A percentile compares a stretch with the other conserved stretches of the same genome.
These are phyloP conservation scores for Amphipyra berbera DNA, from an alignment of 2,888 invertebrate species.

Conservation along the genomic window DNA sequence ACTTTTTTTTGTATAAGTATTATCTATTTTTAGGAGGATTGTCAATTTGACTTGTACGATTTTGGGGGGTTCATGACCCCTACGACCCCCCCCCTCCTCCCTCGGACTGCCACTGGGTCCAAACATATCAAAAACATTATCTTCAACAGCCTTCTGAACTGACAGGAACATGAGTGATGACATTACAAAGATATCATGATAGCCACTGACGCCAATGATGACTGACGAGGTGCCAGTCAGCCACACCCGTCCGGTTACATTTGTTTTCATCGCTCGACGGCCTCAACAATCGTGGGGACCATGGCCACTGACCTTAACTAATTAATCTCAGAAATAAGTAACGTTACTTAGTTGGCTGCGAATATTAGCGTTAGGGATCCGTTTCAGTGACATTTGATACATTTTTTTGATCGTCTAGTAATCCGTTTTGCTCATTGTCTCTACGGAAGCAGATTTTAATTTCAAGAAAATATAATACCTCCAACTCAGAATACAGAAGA, in stretches of 20 bases:
- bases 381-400: neutral
- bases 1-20: too few species aligned
- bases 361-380: neutral
- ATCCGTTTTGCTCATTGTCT: too few species aligned
- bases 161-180: constrained; percentile 21
- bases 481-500: too few species aligned
- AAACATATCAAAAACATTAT: neutral
- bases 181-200: neutral
- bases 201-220: neutral
- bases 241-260: constrained; percentile 43
- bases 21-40: too few species aligned
- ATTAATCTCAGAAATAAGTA: constrained; percentile 41
- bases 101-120: too few species aligned
- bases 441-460: too few species aligned
- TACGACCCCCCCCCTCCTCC: too few species aligned
- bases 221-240: constrained; percentile 6
- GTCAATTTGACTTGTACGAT: too few species aligned
- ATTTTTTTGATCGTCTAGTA: too few species aligned
- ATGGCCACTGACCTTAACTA: constrained; percentile 42
- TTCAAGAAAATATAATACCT: too few species aligned
- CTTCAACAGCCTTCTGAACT: constrained; percentile 11
- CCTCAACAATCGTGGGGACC: constrained; percentile 23
- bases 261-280: constrained; percentile 45
- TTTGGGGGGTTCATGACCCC: too few species aligned
- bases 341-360: neutral